Evolutionary conservation across 2,113 vertebrate genomes (phyloP), one percentile per base, ranked within the genome.

Genomic region (Actinemys pallida): DNA sequence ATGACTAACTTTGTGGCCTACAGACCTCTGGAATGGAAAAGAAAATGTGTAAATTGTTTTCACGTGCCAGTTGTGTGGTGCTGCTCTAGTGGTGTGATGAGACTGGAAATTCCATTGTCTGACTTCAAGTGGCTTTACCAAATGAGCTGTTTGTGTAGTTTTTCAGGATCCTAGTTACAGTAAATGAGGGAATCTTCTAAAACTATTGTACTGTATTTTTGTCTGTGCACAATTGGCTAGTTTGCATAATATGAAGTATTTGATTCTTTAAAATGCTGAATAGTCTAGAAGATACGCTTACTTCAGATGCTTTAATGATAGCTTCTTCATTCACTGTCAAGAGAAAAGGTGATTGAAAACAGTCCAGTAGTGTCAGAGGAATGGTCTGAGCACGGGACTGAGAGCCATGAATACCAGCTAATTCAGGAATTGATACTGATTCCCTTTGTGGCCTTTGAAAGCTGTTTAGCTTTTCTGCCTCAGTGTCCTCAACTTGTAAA

Each of bases 191-290:
- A 92, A 35, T 1, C 1, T 95, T 94, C 56, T 31, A 82, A 69
- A 80, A 92, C 65, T 72, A 45, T 19, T 59, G 2, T 89, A 27
- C 78, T 93, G n/a, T 94, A 75, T 87, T 91, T 95, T 94, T 88
- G 57, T 82, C 45, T 49, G 56, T 84, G 29, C 75, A 87, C 31
- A 90, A 82, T 82, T 88, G 81, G 42, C 94, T 12, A 82, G 3
- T 79, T 94, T 95, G 84, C 56, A 85, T 27, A 10, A 19, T 29
- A 52, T 1, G 35, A 79, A 86, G 25, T 91, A 29, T 78, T 96
- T 79, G 83, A 45, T 83, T 95, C 89, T 90, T 94, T 86, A 93
- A 45, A 90, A 56, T 88, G 35, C 87, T 79, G 79, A 39, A 11
- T 83, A 27, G 5, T 50, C 3, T 9, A 42, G 9, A 17, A 82